These are phyloP conservation scores for Phymatocera aterrima DNA, from an alignment of 2,888 invertebrate species.

Conservation along the genomic window DNA sequence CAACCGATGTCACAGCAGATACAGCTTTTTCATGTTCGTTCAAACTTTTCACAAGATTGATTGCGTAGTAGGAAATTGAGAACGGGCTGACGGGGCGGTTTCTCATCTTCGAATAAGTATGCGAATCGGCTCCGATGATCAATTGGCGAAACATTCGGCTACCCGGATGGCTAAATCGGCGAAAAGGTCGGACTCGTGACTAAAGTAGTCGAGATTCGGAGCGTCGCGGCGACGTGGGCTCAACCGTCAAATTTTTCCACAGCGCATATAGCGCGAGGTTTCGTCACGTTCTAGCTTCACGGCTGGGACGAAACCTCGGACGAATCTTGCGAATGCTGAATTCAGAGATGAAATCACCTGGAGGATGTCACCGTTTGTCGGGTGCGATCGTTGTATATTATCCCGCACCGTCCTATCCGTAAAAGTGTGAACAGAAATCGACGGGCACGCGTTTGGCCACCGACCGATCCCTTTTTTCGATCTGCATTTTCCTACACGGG, in stretches of 20 bases:
- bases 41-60: background rate
- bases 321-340: background rate
- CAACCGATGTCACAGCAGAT: background rate
- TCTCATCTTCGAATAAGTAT: too few relatives aligned
- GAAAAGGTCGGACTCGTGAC: too few relatives aligned
- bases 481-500: background rate
- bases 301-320: background rate
- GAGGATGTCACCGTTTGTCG: background rate
- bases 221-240: too few relatives aligned
- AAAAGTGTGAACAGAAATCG: background rate
- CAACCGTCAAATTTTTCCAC: too few relatives aligned
- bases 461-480: background rate
- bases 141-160: too few relatives aligned
- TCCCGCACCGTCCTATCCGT: background rate
- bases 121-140: too few relatives aligned
- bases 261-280: background rate
- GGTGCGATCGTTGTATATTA: background rate
- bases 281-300: background rate
- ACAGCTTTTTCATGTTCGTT: background rate
- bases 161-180: too few relatives aligned
- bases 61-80: background rate
- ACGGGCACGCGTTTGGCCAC: background rate
- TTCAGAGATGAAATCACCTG: background rate
- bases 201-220: too few relatives aligned
- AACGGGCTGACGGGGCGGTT: background rate